Conservation (phyloP, 2,113 vertebrate species). For the Sander vitreus region DNA sequence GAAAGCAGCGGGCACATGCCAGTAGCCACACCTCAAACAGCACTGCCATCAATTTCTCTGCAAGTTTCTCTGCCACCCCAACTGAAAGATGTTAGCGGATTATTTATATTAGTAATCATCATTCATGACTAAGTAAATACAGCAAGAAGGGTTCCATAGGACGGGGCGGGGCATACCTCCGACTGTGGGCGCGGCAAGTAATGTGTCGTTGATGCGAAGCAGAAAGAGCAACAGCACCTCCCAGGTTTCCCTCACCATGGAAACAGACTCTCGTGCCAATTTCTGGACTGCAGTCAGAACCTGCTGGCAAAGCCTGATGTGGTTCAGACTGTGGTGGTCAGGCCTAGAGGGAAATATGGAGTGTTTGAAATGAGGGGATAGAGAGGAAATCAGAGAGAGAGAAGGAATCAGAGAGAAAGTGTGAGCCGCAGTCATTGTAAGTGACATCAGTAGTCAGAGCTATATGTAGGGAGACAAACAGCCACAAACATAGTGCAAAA, state of each 20-base stretch:
- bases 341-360: slow-evolving; percentile 77
- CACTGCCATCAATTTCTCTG: slow-evolving; percentile 94
- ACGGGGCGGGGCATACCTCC: slow-evolving; percentile 83
- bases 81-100: slow-evolving; percentile 77
- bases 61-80: slow-evolving; percentile 94
- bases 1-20: slow-evolving; percentile 93
- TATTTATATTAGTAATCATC: not conserved
- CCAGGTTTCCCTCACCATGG: slow-evolving; percentile 97
- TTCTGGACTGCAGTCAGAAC: slow-evolving; percentile 95
- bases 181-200: slow-evolving; percentile 92
- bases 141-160: not conserved
- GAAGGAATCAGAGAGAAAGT: not conserved
- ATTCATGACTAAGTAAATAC: not conserved
- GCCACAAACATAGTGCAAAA: not conserved
- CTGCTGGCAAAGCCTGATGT: slow-evolving; percentile 94
- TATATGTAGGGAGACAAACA: not conserved
- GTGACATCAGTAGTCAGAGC: not conserved
- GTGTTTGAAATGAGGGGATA: not conserved
- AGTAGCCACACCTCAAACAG: slow-evolving; percentile 97
- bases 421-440: not conserved
- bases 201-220: slow-evolving; percentile 94
- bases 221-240: slow-evolving; percentile 96
- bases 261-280: slow-evolving; percentile 92
- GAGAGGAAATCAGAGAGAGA: not conserved
- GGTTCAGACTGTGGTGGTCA: slow-evolving; percentile 90